These are phyloP conservation scores for Tipula vernalis DNA, from an alignment of 2,888 invertebrate genomes.

Conservation along the genomic window DNA sequence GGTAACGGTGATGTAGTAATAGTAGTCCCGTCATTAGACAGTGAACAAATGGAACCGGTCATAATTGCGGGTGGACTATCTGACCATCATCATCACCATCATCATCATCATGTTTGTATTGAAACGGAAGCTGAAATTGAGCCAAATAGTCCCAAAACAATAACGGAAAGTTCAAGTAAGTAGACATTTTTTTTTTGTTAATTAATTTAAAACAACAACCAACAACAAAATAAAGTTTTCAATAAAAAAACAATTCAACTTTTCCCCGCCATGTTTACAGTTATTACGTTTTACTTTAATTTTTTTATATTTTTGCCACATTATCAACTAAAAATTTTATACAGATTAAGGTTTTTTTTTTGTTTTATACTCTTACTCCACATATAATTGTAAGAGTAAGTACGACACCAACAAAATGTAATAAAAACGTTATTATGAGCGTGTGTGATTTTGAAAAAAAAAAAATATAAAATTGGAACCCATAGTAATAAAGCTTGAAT, in stretches of 20 bases:
- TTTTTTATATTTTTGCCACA: not conserved
- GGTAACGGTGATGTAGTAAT: slow-evolving; percentile 39
- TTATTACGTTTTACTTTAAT: not conserved
- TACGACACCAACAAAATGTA: not conserved
- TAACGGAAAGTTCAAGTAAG: slow-evolving; percentile 53
- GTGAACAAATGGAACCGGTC: slow-evolving; percentile 24
- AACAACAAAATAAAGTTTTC: not conserved
- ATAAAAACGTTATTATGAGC: not conserved
- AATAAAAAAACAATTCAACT: not conserved
- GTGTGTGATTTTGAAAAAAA: not conserved
- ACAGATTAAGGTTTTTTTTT: not conserved
- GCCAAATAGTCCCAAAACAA: slow-evolving; percentile 42
- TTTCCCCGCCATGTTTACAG: not conserved
- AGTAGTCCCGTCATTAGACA: slow-evolving; percentile 38
- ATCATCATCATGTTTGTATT: slow-evolving; percentile 20
- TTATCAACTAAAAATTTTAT: not conserved
- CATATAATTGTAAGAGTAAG: not conserved
- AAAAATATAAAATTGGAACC: not conserved
- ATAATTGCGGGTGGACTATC: slow-evolving; percentile 18
- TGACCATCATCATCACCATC: slow-evolving; percentile 19
- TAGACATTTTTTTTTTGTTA: not conserved
- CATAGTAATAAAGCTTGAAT: not conserved
- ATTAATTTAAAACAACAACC: not conserved
- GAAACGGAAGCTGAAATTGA: slow-evolving; percentile 30
- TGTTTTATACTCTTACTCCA: not conserved